Evolutionary conservation across 2,113 vertebrate genomes (phyloP).

Genomic region (Salvelinus fontinalis): DNA sequence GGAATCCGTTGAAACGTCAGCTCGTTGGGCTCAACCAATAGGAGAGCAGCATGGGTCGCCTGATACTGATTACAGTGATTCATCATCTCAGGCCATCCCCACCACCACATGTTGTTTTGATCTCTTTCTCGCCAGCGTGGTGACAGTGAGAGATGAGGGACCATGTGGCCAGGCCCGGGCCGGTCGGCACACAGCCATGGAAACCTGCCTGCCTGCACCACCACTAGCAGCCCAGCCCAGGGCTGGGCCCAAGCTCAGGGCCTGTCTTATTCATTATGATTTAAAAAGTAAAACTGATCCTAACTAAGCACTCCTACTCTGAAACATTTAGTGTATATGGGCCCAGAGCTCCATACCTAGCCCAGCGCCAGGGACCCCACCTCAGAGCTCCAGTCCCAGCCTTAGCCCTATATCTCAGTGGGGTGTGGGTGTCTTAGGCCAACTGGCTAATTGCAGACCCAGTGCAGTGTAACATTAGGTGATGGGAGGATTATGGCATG

Average conservation of each 20-base stretch:
- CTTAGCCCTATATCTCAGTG: not conserved
- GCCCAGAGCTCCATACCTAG: not conserved
- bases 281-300: too few species aligned
- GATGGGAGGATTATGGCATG: constrained; percentile 70
- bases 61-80: constrained; percentile 68
- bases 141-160: constrained; percentile 77
- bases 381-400: not conserved
- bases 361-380: too few species aligned
- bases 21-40: constrained; percentile 46
- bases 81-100: constrained; percentile 65
- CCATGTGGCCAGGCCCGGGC: constrained; percentile 35
- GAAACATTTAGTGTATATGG: too few species aligned
- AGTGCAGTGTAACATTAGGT: constrained; percentile 73
- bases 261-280: too few species aligned
- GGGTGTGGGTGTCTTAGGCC: constrained; percentile 35
- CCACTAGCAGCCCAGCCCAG: constrained; percentile 8
- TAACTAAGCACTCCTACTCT: too few species aligned
- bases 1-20: constrained; percentile 7
- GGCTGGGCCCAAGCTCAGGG: too few species aligned
- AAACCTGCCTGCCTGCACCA: constrained; percentile 33
- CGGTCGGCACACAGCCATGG: constrained; percentile 4
- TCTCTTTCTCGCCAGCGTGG: constrained; percentile 63
- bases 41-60: constrained; percentile 32
- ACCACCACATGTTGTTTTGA: constrained; percentile 74
- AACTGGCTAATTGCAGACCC: constrained; percentile 66